Conservation (phyloP, 2,797 vertebrate species). For the Margarornis squamiger region DNA sequence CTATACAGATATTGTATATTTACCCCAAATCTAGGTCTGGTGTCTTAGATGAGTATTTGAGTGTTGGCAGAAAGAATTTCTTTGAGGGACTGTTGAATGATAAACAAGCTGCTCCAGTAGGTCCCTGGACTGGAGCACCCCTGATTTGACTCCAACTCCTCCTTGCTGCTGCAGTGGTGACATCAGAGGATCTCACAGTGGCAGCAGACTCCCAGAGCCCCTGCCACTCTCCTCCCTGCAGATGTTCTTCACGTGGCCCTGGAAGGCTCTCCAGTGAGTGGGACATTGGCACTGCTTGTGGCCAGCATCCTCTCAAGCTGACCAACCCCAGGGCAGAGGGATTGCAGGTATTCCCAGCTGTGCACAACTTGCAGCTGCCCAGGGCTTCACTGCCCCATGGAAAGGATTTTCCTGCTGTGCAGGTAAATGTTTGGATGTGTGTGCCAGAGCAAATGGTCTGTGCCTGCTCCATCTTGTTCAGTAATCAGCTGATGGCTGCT, state of each 20-base stretch:
- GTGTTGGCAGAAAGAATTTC: neutral
- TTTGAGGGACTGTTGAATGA: neutral
- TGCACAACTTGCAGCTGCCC: neutral
- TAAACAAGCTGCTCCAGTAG: neutral
- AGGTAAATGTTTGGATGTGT: neutral
- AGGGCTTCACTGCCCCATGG: neutral
- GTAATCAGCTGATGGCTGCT: neutral
- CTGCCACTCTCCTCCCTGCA: neutral
- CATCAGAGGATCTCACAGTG: neutral
- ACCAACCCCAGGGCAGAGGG: neutral
- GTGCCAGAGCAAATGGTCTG: neutral
- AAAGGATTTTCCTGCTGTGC: neutral
- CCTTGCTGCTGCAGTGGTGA: neutral
- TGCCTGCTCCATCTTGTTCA: neutral
- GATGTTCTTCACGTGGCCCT: neutral
- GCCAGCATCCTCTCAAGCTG: neutral
- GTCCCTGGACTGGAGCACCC: neutral
- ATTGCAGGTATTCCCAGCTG: neutral
- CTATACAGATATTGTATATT: neutral
- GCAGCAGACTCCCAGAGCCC: neutral
- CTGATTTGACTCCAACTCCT: rapidly evolving
- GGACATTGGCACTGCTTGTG: neutral
- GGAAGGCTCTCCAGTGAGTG: neutral
- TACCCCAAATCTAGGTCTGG: neutral
- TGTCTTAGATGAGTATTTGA: neutral